phyloP scores from a whole-genome alignment of 2,797 vertebrate species.

The Leptodactylus fallax region DNA sequence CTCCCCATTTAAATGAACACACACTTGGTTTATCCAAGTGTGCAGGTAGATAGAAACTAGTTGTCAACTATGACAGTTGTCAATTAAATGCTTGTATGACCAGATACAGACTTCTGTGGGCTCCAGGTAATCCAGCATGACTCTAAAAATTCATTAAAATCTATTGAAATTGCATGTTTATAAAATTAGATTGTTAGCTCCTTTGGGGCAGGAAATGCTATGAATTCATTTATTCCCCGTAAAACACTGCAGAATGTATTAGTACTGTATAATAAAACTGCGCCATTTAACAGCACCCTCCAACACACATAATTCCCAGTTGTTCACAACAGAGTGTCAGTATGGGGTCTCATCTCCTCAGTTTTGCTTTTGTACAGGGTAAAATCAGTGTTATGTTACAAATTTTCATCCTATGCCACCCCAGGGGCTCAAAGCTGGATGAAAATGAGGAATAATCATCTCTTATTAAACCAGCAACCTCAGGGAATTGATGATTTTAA shows the following conservation, averaged over 20 bases:
- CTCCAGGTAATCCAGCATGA: too few relatives aligned
- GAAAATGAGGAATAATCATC: conserved; percentile 25
- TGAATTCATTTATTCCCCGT: background rate
- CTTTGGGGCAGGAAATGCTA: background rate
- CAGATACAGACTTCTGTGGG: background rate
- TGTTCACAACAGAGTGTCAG: background rate
- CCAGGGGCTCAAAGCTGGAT: background rate
- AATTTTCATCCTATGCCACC: background rate
- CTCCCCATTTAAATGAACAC: background rate
- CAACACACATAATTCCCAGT: background rate
- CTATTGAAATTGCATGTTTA: too few relatives aligned
- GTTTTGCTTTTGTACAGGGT: background rate
- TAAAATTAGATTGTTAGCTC: conserved; percentile 1
- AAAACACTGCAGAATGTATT: background rate
- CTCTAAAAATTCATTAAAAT: too few relatives aligned
- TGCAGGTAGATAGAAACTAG: background rate
- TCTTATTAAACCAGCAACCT: conserved; percentile 43
- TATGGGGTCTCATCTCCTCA: conserved; percentile 4
- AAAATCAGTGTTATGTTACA: background rate
- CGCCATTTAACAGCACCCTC: background rate
- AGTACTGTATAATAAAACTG: background rate
- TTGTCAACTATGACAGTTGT: background rate
- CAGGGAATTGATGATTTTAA: conserved; percentile 6
- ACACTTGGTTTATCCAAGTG: background rate
- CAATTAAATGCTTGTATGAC: background rate